Evolutionary conservation across 2,888 invertebrate genomes (phyloP).

Genomic region (Meiosimyza decipiens): DNA sequence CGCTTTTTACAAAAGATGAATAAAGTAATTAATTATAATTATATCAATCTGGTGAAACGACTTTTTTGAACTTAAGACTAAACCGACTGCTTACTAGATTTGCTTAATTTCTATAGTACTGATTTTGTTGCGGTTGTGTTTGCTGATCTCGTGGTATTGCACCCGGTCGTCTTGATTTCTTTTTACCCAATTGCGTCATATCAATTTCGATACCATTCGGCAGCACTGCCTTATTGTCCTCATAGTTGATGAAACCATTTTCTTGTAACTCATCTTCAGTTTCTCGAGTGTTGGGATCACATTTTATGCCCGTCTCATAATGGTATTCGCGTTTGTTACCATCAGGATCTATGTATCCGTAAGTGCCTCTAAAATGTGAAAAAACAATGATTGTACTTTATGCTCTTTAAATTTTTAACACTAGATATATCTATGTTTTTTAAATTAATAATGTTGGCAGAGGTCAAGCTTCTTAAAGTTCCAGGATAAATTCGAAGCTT

Average conservation of each 20-base stretch:
- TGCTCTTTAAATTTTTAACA: background rate
- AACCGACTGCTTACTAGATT: background rate
- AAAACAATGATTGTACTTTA: background rate
- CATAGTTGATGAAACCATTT: conserved; percentile 78
- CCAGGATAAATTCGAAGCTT: no score
- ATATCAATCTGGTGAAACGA: conserved; percentile 18
- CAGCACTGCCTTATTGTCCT: conserved; percentile 78
- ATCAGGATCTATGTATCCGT: conserved; percentile 87
- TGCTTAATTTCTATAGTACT: conserved; percentile 55
- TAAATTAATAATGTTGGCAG: no score
- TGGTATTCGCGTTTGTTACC: conserved; percentile 83
- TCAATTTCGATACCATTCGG: conserved; percentile 80
- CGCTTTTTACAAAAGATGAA: conserved; percentile 27
- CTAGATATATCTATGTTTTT: no score
- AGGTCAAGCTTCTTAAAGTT: no score
- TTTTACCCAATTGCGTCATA: conserved; percentile 76
- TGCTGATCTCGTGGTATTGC: conserved; percentile 43
- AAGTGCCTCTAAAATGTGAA: conserved; percentile 73
- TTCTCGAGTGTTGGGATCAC: conserved; percentile 67
- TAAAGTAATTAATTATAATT: conserved; percentile 21
- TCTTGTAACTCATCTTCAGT: conserved; percentile 69
- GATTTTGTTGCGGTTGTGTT: conserved; percentile 23
- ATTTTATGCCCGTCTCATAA: conserved; percentile 83
- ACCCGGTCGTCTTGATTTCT: conserved; percentile 75
- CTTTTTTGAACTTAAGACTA: conserved; percentile 13